phyloP scores from a whole-genome alignment of 2,113 vertebrate genomes.

The Pantherophis guttatus region DNA sequence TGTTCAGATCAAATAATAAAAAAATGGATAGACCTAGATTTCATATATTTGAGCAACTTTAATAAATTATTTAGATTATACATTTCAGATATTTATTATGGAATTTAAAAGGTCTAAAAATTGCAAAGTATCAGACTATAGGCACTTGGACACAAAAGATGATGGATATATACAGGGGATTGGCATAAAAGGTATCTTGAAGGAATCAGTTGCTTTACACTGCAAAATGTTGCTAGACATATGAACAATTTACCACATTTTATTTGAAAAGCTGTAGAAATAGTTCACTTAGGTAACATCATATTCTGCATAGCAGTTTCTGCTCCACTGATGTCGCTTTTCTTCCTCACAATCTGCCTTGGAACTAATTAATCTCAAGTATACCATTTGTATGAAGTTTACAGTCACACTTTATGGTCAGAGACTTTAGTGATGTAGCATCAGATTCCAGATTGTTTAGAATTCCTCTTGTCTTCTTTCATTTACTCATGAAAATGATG shows the following conservation, averaged over 20 bases:
- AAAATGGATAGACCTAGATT: neutral
- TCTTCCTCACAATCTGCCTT: neutral
- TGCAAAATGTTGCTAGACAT: neutral
- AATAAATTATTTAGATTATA: constrained; percentile 50
- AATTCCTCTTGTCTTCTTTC: neutral
- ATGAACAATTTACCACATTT: neutral
- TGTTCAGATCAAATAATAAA: neutral
- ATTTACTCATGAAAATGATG: neutral
- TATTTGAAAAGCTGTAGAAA: neutral
- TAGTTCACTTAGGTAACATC: neutral
- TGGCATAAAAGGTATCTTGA: neutral
- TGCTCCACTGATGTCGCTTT: neutral
- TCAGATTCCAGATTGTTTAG: neutral
- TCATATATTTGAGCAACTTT: constrained; percentile 51
- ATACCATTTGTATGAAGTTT: neutral
- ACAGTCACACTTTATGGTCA: neutral
- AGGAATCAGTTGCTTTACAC: constrained; percentile 5
- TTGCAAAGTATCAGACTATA: constrained; percentile 34
- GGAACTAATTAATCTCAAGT: no score
- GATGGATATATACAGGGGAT: constrained; percentile 30
- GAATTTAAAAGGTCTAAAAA: constrained; percentile 33
- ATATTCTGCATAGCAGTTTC: neutral
- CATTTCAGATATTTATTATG: constrained; percentile 19
- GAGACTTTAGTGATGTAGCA: no score
- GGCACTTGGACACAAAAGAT: constrained; percentile 40